Evolutionary conservation across 2,113 vertebrate genomes (phyloP).

Genomic region (Dipodomys spectabilis): DNA sequence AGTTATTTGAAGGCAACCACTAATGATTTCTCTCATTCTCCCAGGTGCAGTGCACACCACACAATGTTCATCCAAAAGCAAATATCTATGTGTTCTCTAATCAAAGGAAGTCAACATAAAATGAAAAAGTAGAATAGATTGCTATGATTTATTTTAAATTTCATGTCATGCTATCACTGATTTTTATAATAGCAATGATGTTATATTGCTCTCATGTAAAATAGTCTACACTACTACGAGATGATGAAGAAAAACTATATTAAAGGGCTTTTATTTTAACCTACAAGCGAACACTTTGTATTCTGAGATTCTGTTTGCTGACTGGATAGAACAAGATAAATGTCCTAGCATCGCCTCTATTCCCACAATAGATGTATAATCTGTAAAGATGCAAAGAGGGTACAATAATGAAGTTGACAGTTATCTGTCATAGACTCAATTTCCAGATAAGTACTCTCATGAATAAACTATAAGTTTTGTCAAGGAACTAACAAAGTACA

Average conservation of each 20-base stretch:
- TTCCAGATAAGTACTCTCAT: conserved; percentile 36
- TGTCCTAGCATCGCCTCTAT: background rate
- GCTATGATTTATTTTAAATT: conserved; percentile 16
- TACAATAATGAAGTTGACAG: background rate
- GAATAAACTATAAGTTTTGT: conserved; percentile 25
- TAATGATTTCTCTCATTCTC: background rate
- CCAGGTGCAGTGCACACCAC: background rate
- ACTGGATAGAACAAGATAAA: background rate
- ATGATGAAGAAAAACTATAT: background rate
- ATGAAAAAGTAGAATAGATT: background rate
- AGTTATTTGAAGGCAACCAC: background rate
- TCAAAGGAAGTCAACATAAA: conserved; percentile 20
- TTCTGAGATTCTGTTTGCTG: background rate
- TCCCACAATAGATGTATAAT: background rate
- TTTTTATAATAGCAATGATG: background rate
- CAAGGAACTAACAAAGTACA: background rate
- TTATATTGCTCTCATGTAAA: conserved; percentile 19
- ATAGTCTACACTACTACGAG: background rate
- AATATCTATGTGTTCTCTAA: conserved; percentile 11
- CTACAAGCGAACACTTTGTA: background rate
- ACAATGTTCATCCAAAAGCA: background rate
- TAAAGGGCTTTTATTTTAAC: background rate
- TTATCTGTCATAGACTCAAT: background rate
- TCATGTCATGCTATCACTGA: background rate
- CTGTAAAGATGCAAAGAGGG: background rate